Evolutionary conservation across 2,113 vertebrate species (phyloP), one percentile per base, ranked within the genome.

Genomic region (Otus sunia): DNA sequence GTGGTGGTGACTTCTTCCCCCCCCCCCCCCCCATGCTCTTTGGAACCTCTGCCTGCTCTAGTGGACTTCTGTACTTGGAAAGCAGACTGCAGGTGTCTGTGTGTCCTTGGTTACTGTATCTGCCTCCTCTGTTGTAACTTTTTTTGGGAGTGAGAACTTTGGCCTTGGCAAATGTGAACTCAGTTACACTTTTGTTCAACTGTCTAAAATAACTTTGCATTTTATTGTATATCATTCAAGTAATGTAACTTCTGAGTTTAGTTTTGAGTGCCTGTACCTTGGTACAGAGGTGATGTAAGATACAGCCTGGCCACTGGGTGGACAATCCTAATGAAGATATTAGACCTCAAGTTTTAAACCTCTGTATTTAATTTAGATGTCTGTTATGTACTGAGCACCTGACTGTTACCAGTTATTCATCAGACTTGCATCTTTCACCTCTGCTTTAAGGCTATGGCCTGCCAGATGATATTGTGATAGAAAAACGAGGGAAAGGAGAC

Each of bases 391-490:
- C 32, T 34, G n/a, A 83, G 49, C 27, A 58, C 39, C 27, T 92
- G 29, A 14, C 7, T 84, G 39, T 56, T 76, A 37, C 32, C 41
- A 67, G 21, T 77, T 80, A 22, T 13, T 50, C 20, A 80, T 58
- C 49, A 63, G 56, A 74, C 36, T 58, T 92, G 7, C 3, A 0
- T 73, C 32, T 79, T 19, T 76, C 59, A n/a, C 56, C 20, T 71
- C 11, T 90, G 79, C 76, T 67, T 53, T 55, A 86, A 99, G 99
- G 99, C 17, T 99, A 99, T 78, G 99, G 99, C 11, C 92, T 99
- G 72, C 98, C 99, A 63, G 99, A 99, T 91, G 99, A 99, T 69
- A 98, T 99, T 2, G 98, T 99, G 82, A 99, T 99, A 91, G 99
- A 99, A 97, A 99, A 99, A 92, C 98, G 83, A 62, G 98, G 98